Evolutionary conservation across 1,140 invertebrate species (phyloP), one percentile per base, ranked within the genome.

Genomic region (Colletes gigas): DNA sequence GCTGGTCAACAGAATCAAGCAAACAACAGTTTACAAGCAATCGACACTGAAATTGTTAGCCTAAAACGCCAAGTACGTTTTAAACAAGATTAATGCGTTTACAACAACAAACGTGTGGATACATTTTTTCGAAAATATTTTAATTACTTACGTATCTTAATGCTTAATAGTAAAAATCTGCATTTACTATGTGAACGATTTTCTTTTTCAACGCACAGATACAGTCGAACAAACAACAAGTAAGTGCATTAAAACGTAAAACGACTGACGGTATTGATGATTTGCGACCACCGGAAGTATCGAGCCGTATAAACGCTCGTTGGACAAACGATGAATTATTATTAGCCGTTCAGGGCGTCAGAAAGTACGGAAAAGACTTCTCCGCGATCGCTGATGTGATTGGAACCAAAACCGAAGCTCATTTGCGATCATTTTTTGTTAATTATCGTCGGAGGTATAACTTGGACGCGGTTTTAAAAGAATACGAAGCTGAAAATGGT

Each of bases 301-400:
- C 94, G 0, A 96, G 94, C 79, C 95, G 97, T 85, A 96, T 98
- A 59, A 98, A 98, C 91, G 95, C 97, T 1, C 95, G 98, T 67
- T 99, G 98, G 98, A 97, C 97, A 15, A 97, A 97, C 87, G 98
- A 99, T 86, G 98, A 99, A 94, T 93, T 98, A 10, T 93, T 98
- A 10, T 93, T 99, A 77, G 98, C 97, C 14, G 97, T 99, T 47
- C 97, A 99, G 93, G 98, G 97, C 91, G 96, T 99, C 54, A 95
- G 98, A 63, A 98, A 98, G 92, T 99, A 98, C 94, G 98, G 98
- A 87, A 98, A 98, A 94, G 97, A 99, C 92, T 99, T 98, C 93
- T 96, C 97, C 93, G 97, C 97, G 39, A 99, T 99, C 81, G 98
- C 98, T 17, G 98, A 99, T 93, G 96, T 98, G 7, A 96, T 99